A percentile compares a stretch with the other conserved stretches of the same genome.
phyloP scores from a whole-genome alignment of 2,888 invertebrate species.

The Lycophotia porphyrea region DNA sequence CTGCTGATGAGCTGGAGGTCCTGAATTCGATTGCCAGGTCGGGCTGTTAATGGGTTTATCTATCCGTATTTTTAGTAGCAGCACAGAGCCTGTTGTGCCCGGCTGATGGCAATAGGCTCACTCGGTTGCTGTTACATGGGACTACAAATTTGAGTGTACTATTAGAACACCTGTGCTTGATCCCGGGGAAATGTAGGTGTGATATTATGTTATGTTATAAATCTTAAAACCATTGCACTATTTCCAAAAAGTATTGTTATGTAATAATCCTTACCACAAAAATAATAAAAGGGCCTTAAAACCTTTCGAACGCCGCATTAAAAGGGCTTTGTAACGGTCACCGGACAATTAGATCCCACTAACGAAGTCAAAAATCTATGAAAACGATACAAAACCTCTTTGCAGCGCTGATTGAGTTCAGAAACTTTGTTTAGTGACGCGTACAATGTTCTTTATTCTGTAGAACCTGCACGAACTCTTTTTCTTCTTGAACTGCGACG shows the following conservation, averaged over 20 bases:
- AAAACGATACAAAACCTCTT: constrained; percentile 57
- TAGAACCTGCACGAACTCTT: constrained; percentile 17
- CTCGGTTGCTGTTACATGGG: background rate
- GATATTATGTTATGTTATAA: background rate
- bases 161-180: background rate
- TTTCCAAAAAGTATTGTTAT: background rate
- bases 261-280: background rate
- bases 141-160: background rate
- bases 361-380: constrained; percentile 55
- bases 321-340: constrained; percentile 41
- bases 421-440: constrained; percentile 58
- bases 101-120: background rate
- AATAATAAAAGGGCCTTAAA: constrained; percentile 1
- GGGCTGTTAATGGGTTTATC: background rate
- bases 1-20: background rate
- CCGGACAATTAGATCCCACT: constrained; percentile 50
- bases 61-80: background rate
- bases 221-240: background rate
- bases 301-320: constrained; percentile 16
- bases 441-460: constrained; percentile 32
- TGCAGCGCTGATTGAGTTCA: constrained; percentile 41
- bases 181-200: background rate
- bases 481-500: constrained; percentile 14
- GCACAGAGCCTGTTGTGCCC: background rate
- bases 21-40: background rate